Evolutionary conservation across 1,140 invertebrate species (phyloP).

Genomic region (Philopotamus ludificatus): DNA sequence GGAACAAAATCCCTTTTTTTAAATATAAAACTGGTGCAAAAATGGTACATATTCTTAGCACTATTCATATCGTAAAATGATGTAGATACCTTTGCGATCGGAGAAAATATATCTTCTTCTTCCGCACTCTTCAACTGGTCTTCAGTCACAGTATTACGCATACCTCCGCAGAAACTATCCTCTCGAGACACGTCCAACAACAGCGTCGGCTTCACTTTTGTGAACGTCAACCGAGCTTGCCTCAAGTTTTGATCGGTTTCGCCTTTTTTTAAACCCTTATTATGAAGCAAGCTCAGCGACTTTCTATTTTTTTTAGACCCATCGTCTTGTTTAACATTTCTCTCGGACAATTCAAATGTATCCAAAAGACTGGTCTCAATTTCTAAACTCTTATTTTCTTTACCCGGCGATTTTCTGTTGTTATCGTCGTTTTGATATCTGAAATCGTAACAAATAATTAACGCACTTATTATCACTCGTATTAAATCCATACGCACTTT

Average conservation of each 20-base stretch:
- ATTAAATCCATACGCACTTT: no score
- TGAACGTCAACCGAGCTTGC: conserved; percentile 32
- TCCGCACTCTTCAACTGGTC: background rate
- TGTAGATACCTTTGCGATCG: no score
- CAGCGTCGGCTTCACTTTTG: conserved; percentile 19
- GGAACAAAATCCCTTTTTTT: no score
- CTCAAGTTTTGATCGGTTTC: conserved; percentile 25
- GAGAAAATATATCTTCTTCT: conserved; percentile 21
- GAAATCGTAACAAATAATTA: no score
- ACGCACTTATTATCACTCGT: no score
- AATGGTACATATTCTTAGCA: no score
- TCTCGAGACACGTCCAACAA: conserved; percentile 23
- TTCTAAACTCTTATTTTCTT: background rate
- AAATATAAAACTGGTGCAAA: no score
- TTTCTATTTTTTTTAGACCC: conserved; percentile 4
- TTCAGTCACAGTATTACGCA: conserved; percentile 21
- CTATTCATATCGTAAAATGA: no score
- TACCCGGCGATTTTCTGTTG: conserved; percentile 1
- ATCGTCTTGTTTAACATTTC: background rate
- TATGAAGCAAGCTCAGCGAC: conserved; percentile 16
- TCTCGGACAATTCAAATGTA: no score
- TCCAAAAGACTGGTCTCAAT: background rate
- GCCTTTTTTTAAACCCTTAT: no score
- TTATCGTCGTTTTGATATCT: background rate
- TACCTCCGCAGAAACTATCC: conserved; percentile 28